Evolutionary conservation across 2,888 invertebrate species (phyloP).

Genomic region (Nebria brevicollis): DNA sequence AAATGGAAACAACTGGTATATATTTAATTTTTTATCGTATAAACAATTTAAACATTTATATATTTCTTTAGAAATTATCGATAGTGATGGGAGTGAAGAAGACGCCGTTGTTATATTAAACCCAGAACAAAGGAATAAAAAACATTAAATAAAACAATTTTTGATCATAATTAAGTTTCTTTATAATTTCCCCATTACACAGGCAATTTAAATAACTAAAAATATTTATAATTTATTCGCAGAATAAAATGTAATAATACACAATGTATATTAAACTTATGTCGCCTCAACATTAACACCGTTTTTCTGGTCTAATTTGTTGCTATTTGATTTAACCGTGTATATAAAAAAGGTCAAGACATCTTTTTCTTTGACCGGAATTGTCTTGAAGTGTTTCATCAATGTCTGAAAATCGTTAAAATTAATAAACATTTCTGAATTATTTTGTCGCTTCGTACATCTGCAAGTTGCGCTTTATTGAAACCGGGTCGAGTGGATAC

Average conservation of each 20-base stretch:
- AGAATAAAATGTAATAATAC: slow-evolving; percentile 26
- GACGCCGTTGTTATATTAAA: slow-evolving; percentile 59
- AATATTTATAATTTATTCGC: slow-evolving; percentile 28
- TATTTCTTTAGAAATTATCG: slow-evolving; percentile 48
- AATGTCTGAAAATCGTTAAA: slow-evolving; percentile 76
- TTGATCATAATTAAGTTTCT: slow-evolving; percentile 46
- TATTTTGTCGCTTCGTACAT: slow-evolving; percentile 71
- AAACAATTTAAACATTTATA: not conserved
- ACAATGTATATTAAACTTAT: slow-evolving; percentile 56
- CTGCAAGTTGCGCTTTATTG: slow-evolving; percentile 95
- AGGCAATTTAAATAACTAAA: not conserved
- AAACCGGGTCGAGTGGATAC: slow-evolving; percentile 90
- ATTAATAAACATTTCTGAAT: slow-evolving; percentile 17
- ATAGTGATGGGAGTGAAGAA: slow-evolving; percentile 59
- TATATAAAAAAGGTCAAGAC: slow-evolving; percentile 95
- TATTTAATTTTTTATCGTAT: slow-evolving; percentile 18
- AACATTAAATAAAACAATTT: slow-evolving; percentile 47
- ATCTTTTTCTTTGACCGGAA: slow-evolving; percentile 95
- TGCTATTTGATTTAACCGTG: slow-evolving; percentile 93
- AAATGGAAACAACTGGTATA: slow-evolving; percentile 42
- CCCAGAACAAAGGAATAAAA: slow-evolving; percentile 51
- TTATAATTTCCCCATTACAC: slow-evolving; percentile 38
- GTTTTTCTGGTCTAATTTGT: slow-evolving; percentile 86
- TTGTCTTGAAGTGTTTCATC: slow-evolving; percentile 94
- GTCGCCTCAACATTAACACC: slow-evolving; percentile 74